These are phyloP conservation scores for Gryon sp. DNA, from an alignment of 1,140 invertebrate genomes.

Conservation along the genomic window DNA sequence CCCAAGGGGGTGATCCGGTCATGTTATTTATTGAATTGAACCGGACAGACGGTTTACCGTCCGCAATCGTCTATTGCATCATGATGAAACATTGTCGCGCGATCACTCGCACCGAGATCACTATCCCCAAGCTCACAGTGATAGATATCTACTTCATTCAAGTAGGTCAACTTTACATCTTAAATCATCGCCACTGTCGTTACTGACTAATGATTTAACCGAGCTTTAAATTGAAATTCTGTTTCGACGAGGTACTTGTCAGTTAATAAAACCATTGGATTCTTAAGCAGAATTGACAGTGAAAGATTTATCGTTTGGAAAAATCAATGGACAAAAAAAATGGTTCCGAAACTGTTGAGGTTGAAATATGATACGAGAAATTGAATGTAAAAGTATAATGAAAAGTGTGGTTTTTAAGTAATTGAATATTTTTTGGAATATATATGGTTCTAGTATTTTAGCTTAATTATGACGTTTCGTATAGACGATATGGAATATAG, in stretches of 20 bases:
- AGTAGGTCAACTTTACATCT: background rate
- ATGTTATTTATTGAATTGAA: constrained; percentile 67
- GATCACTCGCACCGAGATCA: constrained; percentile 15
- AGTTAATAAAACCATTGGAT: too few species aligned
- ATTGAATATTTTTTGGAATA: too few species aligned
- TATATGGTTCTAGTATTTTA: too few species aligned
- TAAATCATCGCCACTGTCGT: background rate
- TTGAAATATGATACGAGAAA: too few species aligned
- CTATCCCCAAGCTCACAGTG: background rate
- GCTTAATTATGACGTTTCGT: too few species aligned
- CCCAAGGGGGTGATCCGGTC: constrained; percentile 50
- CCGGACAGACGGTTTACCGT: constrained; percentile 54
- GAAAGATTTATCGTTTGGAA: too few species aligned
- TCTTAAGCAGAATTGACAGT: too few species aligned
- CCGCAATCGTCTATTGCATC: constrained; percentile 63
- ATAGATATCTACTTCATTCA: background rate
- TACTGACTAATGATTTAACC: background rate
- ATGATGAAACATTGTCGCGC: constrained; percentile 65
- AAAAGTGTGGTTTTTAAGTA: too few species aligned
- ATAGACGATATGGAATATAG: too few species aligned
- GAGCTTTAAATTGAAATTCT: background rate
- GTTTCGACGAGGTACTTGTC: too few species aligned
- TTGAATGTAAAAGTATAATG: too few species aligned
- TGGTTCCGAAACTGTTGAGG: too few species aligned
- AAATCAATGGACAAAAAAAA: background rate